Evolutionary conservation across 2,888 invertebrate genomes (phyloP).

Genomic region (Pimpla rufipes): DNA sequence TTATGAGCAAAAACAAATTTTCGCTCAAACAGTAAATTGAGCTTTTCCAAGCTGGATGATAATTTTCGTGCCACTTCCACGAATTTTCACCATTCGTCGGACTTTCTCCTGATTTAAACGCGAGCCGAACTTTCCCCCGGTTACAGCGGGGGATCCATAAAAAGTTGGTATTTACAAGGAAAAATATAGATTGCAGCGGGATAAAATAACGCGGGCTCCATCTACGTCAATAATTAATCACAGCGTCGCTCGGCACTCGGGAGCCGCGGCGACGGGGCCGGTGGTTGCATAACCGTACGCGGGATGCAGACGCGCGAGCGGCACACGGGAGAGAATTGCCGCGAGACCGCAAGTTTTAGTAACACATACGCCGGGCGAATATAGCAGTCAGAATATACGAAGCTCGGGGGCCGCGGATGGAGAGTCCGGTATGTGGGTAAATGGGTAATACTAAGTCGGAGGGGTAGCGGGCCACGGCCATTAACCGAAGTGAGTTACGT

Average conservation of each 20-base stretch:
- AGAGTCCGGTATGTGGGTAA: slow-evolving; percentile 53
- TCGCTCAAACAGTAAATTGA: too few species aligned
- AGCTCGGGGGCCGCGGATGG: slow-evolving; percentile 14
- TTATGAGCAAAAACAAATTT: too few species aligned
- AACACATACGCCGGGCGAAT: slow-evolving; percentile 39
- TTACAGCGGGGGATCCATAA: slow-evolving; percentile 3
- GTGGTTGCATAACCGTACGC: slow-evolving; percentile 25
- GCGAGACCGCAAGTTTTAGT: slow-evolving; percentile 48
- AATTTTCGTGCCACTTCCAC: too few species aligned
- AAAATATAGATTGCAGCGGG: neutral
- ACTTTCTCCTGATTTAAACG: neutral
- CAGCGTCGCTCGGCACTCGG: neutral
- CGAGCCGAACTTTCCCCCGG: neutral
- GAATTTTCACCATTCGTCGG: neutral
- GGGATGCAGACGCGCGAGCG: slow-evolving; percentile 5
- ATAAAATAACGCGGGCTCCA: slow-evolving; percentile 12
- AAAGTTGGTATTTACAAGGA: neutral
- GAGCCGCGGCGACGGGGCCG: neutral
- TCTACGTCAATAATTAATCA: slow-evolving; percentile 55
- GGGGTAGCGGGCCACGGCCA: slow-evolving; percentile 45
- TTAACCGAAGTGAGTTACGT: slow-evolving; percentile 64
- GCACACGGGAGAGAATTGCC: neutral
- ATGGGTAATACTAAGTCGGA: slow-evolving; percentile 58
- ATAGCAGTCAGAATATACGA: slow-evolving; percentile 10
- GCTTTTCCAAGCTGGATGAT: too few species aligned